Evolutionary conservation across 37 sponge, comb jelly and placozoan genomes (phyloP).

Genomic region (Chondrosia reniformis): DNA sequence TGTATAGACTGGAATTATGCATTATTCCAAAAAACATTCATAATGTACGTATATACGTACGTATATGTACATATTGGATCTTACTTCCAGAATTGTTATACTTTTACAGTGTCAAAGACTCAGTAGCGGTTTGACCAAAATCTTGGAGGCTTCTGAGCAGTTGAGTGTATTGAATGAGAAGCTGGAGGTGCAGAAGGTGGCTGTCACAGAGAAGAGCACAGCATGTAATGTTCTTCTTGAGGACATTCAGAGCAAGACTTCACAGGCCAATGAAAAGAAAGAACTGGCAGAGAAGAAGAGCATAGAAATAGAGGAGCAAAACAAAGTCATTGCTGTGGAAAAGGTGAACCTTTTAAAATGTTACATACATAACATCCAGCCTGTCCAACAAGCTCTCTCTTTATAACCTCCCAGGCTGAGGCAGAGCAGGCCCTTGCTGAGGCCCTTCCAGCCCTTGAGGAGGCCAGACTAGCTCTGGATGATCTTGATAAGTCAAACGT

Average conservation of each 20-base stretch:
- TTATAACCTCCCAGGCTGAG: constrained; percentile 55
- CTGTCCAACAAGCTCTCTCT: too few relatives aligned
- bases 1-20: not conserved
- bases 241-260: constrained; percentile 80
- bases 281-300: constrained; percentile 91
- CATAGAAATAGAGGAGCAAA: constrained; percentile 96
- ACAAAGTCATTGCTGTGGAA: constrained; percentile 84
- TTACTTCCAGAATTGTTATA: not conserved
- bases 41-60: not conserved
- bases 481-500: constrained; percentile 92
- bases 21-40: not conserved
- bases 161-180: constrained; percentile 90
- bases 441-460: constrained; percentile 97
- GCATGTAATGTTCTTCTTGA: constrained; percentile 88
- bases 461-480: constrained; percentile 89
- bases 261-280: constrained; percentile 86
- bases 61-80: not conserved
- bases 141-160: constrained; percentile 88
- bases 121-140: constrained; percentile 88
- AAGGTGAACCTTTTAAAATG: constrained; percentile 17
- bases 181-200: constrained; percentile 93
- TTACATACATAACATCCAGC: too few relatives aligned
- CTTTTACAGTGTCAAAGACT: constrained; percentile 79
- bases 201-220: constrained; percentile 85
- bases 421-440: constrained; percentile 90